Percentiles rank a stretch among this genome's conserved stretches.
These are phyloP conservation scores for Chloromyia formosa DNA, from an alignment of 2,888 invertebrate genomes.

Conservation along the genomic window DNA sequence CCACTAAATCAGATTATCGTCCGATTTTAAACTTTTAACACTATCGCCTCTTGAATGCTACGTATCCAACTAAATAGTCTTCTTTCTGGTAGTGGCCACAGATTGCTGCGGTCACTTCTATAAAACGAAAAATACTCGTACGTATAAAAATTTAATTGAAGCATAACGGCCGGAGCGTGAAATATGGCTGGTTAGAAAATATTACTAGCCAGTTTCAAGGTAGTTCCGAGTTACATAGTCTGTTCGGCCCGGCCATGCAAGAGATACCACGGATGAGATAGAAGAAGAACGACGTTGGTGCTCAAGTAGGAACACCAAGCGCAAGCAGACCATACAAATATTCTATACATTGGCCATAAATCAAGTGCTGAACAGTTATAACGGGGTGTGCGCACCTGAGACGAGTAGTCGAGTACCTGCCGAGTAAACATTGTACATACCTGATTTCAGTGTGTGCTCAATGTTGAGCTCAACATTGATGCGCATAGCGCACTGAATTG, in stretches of 20 bases:
- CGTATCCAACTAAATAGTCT: neutral
- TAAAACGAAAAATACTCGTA: neutral
- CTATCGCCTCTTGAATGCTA: neutral
- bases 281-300: conserved; percentile 4
- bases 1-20: neutral
- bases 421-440: neutral
- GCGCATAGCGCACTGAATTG: neutral
- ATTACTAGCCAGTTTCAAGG: conserved; percentile 28
- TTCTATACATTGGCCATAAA: conserved; percentile 20
- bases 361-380: conserved; percentile 39
- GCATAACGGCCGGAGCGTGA: conserved; percentile 40
- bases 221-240: conserved; percentile 18
- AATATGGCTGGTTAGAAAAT: conserved; percentile 39
- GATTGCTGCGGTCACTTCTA: neutral
- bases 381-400: conserved; percentile 41
- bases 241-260: neutral
- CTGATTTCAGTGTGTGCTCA: neutral
- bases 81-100: neutral
- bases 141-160: conserved; percentile 29
- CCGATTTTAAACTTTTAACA: neutral
- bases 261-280: conserved; percentile 8
- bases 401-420: conserved; percentile 9
- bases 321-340: neutral
- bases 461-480: no score
- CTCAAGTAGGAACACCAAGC: neutral